phyloP scores from a whole-genome alignment of 2,113 vertebrate genomes.

The Octodon degus region DNA sequence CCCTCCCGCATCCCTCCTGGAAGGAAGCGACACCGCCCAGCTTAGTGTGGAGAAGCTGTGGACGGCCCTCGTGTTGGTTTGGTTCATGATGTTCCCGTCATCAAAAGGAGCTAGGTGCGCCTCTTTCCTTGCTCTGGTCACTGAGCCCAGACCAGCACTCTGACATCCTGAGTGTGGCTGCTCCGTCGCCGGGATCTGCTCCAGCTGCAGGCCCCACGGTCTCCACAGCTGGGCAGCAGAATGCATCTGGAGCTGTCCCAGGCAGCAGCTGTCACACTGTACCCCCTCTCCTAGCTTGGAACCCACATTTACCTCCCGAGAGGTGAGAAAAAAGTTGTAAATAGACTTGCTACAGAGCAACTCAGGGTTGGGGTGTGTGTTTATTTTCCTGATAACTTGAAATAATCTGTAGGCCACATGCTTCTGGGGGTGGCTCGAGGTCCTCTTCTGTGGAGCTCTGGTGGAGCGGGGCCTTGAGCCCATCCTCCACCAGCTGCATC shows the following conservation, averaged over 20 bases:
- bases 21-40: constrained; percentile 72
- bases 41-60: constrained; percentile 71
- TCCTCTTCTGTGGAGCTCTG: constrained; percentile 39
- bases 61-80: constrained; percentile 68
- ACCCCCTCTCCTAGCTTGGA: constrained; percentile 54
- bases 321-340: constrained; percentile 74
- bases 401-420: constrained; percentile 73
- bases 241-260: neutral
- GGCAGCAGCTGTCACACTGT: constrained; percentile 32
- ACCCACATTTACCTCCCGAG: constrained; percentile 64
- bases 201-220: neutral
- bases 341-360: constrained; percentile 74
- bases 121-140: neutral
- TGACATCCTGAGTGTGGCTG: constrained; percentile 48
- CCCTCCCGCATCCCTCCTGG: constrained; percentile 25
- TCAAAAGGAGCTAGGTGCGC: neutral
- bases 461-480: constrained; percentile 47
- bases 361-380: constrained; percentile 77
- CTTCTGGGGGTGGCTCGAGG: constrained; percentile 60
- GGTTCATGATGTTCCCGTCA: constrained; percentile 65
- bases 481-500: constrained; percentile 33
- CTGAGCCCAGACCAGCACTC: constrained; percentile 63
- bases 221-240: neutral
- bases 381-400: constrained; percentile 81
- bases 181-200: neutral